Evolutionary conservation across 2,113 vertebrate species (phyloP).

Genomic region (Narcine bancroftii): DNA sequence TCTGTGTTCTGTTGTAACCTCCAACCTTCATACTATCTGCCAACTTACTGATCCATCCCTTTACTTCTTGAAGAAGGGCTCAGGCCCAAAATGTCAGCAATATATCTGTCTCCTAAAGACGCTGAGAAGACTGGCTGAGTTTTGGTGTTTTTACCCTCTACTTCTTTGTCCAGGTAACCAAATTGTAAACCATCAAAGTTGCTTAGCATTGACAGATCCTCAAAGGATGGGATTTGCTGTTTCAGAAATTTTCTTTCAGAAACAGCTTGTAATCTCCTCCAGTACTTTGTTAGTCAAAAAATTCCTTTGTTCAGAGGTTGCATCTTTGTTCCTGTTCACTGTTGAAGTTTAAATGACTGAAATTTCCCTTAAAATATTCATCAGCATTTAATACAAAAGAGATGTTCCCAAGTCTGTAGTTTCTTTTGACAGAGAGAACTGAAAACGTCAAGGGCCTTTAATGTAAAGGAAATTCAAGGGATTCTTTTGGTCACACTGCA

Average conservation of each 20-base stretch:
- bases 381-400: background rate
- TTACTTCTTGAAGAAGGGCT: too few species aligned
- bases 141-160: too few species aligned
- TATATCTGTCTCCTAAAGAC: too few species aligned
- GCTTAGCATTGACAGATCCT: background rate
- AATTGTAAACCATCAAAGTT: background rate
- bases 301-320: background rate
- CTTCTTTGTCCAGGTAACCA: too few species aligned
- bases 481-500: background rate
- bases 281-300: background rate
- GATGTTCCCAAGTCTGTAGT: background rate
- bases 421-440: background rate
- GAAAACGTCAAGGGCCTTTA: background rate
- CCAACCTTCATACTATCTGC: too few species aligned
- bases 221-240: too few species aligned
- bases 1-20: too few species aligned
- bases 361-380: background rate
- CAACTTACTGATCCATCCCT: too few species aligned
- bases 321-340: background rate
- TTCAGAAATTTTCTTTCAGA: background rate
- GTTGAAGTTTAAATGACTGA: background rate
- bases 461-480: background rate
- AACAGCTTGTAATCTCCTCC: background rate
- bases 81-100: too few species aligned
- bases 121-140: too few species aligned